These are phyloP conservation scores for Pyrochroa serraticornis DNA, from an alignment of 2,888 invertebrate species.

Conservation along the genomic window DNA sequence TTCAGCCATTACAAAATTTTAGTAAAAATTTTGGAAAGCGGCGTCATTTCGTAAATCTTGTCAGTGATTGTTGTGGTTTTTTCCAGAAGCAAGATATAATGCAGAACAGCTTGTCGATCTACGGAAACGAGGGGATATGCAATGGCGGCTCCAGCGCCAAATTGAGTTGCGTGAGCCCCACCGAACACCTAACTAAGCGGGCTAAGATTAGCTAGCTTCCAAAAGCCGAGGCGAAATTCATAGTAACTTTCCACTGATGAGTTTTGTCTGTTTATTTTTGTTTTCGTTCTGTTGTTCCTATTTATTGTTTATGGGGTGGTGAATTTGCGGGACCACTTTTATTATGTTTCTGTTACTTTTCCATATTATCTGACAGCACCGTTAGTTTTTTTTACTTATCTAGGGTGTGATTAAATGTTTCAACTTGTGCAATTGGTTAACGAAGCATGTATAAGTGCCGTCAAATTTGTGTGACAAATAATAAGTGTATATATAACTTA, in stretches of 20 bases:
- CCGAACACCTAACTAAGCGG: conserved; percentile 53
- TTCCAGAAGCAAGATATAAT: conserved; percentile 56
- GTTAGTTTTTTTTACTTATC: conserved; percentile 19
- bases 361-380: conserved; percentile 8
- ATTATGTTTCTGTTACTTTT: conserved; percentile 25
- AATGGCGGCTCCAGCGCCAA: conserved; percentile 46
- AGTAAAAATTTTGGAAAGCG: background rate
- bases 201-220: conserved; percentile 59
- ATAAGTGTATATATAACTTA: conserved; percentile 49
- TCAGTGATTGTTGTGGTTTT: background rate
- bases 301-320: too few species aligned
- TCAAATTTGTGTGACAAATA: conserved; percentile 53
- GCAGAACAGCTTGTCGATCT: conserved; percentile 53
- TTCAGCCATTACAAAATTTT: too few species aligned
- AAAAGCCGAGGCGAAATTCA: conserved; percentile 38
- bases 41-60: background rate
- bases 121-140: conserved; percentile 45
- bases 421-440: conserved; percentile 49
- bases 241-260: conserved; percentile 44
- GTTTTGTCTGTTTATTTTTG: conserved; percentile 23
- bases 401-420: conserved; percentile 37
- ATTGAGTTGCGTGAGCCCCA: conserved; percentile 54
- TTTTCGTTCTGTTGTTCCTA: conserved; percentile 24
- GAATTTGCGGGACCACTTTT: conserved; percentile 29
- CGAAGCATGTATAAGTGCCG: conserved; percentile 50